Base-by-base conservation (phyloP, 1,140 invertebrate species). In the Cecropterus lyciades region DNA sequence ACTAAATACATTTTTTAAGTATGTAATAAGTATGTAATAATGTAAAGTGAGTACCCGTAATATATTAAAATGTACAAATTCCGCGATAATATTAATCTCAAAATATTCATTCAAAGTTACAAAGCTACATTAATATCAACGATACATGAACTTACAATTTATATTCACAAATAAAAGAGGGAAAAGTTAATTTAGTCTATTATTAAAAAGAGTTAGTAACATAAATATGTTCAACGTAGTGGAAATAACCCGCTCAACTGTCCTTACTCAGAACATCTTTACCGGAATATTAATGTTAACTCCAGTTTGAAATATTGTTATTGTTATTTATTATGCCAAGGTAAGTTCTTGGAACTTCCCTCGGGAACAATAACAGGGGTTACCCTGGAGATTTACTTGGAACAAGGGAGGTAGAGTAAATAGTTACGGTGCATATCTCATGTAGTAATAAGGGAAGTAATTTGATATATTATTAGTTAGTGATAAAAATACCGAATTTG, bases 251-350 rank as follows among this genome's bases (percentile, higher is more conserved):
- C 30, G 49, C 30, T 52, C 49, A 52, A 15, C 24, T 52, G 49
- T 52, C 49, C 27, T 13, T 20, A 24, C 49, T 52, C 13, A 27
- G 49, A 52, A 27, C 24, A 52, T 52, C 49, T 52, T 52, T 52
- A 52, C 49, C 24, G 24, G 49, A 40, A 55, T 55, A 55, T 55
- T 17, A 53, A 53, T 53, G 30, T 53, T 33, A 37, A 53, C 51
- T 53, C 51, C 16, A 14, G 13, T 53, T 37, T 53, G 51, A 53
- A 53, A 52, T 15, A 11, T 53, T 53, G 30, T 55, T 53, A 40
- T 53, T 53, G 15, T 53, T 55, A 55, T 55, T 55, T 55, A 55
- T 55, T 55, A 55, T 40, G 52, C 52, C 16, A 55, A 55, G 33
- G 15, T 55, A 55, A 55, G 52, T 40, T 55, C 52, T 17, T 14